Evolutionary conservation across 1,140 invertebrate genomes (phyloP), one percentile per base, ranked within the genome.

Genomic region (Laodelphax striatellus): DNA sequence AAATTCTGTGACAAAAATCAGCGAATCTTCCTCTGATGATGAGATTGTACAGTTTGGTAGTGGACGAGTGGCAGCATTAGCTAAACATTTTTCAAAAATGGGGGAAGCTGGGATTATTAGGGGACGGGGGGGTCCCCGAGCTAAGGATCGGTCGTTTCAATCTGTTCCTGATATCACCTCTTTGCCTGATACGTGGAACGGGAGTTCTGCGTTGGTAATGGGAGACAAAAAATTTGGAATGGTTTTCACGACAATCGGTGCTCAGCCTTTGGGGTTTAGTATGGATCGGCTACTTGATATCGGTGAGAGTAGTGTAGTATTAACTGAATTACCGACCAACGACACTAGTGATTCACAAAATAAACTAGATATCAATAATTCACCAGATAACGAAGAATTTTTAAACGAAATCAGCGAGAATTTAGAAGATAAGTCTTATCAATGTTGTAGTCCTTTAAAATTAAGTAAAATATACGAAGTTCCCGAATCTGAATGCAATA

Each of bases 51-150:
- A 58, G 34, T 73, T 82, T 1, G 78, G 80, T 0, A 78, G 77
- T 70, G 68, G 80, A 63, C 63, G 79, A 71, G 82, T 85, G 1
- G 81, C 80, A 52, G 79, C 79, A 13, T 66, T 84, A 50, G 77
- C 81, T 1, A 78, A 78, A 64, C 79, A 80, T 65, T 84, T 83
- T 64, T 77, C 77, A 0, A 68, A 72, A 52, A 69, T 80, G 1
- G 76, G 73, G 0, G 73, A 76, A 41, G 70, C 71, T 0, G 73
- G 73, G 13, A 55, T 76, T 6, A 76, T 77, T 14, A 70, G 73
- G 46, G 65, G 65, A 21, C 61, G 59, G 56, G 52, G 59, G 5
- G 28, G 60, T 13, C 21, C 19, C 11, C 43, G 60, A 16, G 34
- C 22, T 17, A 56, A 55, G 52, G 34, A 21, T 8, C 52, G 38